Base-by-base conservation (phyloP, 2,113 vertebrate species). In the Natator depressus region DNA sequence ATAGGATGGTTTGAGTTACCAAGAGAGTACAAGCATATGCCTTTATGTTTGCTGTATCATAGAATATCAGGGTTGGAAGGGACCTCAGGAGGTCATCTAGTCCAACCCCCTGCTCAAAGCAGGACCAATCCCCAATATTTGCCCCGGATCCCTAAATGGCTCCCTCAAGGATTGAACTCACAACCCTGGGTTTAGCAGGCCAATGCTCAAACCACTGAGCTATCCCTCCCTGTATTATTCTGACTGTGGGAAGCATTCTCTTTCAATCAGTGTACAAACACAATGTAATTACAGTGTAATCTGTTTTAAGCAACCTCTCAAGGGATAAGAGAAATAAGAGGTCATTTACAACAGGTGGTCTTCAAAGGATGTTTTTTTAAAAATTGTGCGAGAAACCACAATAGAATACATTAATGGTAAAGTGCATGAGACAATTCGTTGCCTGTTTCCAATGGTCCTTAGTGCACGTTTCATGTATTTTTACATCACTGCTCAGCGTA, bases 151-250 rank as follows among this genome's bases (percentile, higher is more conserved):
- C 42, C 42, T 42, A 42, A 42, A 42, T 42, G 42, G 42, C 42
- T 5, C 42, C 42, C 42, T 42, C 42, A 42, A 42, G 42, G 42
- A 42, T 42, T 42, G 42, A 42, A 42, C 42, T 42, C 42, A 42
- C 42, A 42, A 42, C 42, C 42, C 42, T 42, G 42, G 42, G 42
- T 42, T 42, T 42, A 42, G 42, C 42, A 42, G 42, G 42, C 42
- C 42, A 42, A 42, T 42, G 42, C 42, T 42, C 42, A 42, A 42
- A 42, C 42, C 42, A 42, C 42, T 42, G 42, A 42, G 42, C 42
- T 42, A 42, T 42, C 42, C 42, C 42, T 42, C 42, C 42, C 42
- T 42, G 42, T 8, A 3, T 22, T 38, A 0, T 0, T 25, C 1
- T 0, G 47, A 38, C n/a, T 25, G 47, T 51, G 75, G 46, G 42